phyloP scores from a whole-genome alignment of 2,797 vertebrate species.

The Danio aesculapii region DNA sequence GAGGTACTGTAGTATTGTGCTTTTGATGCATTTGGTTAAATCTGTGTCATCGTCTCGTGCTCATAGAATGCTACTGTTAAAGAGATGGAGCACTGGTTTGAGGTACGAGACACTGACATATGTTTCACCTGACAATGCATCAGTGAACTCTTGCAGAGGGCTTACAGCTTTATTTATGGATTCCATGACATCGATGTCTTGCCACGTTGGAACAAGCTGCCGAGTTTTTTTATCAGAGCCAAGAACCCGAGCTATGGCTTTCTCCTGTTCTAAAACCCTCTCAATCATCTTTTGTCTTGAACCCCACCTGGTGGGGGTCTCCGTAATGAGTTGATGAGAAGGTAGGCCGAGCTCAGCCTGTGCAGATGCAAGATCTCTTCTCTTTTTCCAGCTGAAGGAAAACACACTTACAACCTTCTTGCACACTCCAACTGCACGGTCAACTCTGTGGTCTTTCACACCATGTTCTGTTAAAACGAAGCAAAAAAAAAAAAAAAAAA shows the following conservation, averaged over 20 bases:
- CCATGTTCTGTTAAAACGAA: constrained; percentile 23
- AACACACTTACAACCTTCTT: constrained; percentile 21
- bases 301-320: constrained; percentile 2
- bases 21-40: constrained; percentile 18
- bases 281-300: constrained; percentile 25
- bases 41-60: too few relatives aligned
- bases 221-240: too few relatives aligned
- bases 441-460: constrained; percentile 18
- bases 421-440: constrained; percentile 23
- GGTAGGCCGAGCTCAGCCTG: constrained; percentile 20
- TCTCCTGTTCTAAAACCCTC: constrained; percentile 25
- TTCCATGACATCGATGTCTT: too few relatives aligned
- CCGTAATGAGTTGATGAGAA: constrained; percentile 24
- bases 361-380: constrained; percentile 11
- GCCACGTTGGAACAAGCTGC: too few relatives aligned
- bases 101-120: constrained; percentile 5
- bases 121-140: constrained; percentile 11
- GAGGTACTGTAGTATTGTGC: too few relatives aligned
- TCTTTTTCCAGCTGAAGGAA: constrained; percentile 31
- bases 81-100: constrained; percentile 13
- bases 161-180: too few relatives aligned
- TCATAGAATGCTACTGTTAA: constrained; percentile 11
- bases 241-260: constrained; percentile 14
- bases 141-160: too few relatives aligned
- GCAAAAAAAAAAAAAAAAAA: neutral